A percentile compares a stretch with the other conserved stretches of the same genome.
Evolutionary conservation across 2,113 vertebrate genomes (phyloP).

Genomic region (Zosterops borbonicus): DNA sequence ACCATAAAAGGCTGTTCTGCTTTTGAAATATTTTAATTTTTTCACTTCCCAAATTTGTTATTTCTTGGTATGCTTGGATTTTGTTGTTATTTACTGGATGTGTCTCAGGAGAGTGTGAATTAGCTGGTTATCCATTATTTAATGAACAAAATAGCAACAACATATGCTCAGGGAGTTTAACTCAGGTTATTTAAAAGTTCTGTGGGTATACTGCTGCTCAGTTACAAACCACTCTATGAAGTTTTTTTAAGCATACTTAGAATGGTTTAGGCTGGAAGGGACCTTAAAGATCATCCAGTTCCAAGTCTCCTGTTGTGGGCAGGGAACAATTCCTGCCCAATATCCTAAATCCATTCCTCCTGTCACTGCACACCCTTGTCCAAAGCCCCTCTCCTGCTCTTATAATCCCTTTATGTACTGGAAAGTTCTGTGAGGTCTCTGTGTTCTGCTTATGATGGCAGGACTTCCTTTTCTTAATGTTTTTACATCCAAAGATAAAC

Average conservation of each 20-base stretch:
- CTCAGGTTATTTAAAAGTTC: slow-evolving; percentile 21
- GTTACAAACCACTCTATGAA: background rate
- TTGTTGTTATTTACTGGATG: background rate
- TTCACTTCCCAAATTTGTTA: slow-evolving; percentile 41
- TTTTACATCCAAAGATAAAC: background rate
- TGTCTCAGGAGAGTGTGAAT: slow-evolving; percentile 28
- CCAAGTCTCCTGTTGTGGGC: background rate
- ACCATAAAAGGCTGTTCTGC: slow-evolving; percentile 37
- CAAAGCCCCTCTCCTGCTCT: background rate
- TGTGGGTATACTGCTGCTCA: background rate
- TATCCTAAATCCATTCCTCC: background rate
- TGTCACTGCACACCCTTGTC: background rate
- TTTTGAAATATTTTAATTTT: slow-evolving; percentile 51
- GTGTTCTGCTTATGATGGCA: background rate
- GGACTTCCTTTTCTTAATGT: background rate
- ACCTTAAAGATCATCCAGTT: background rate
- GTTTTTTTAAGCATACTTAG: slow-evolving; percentile 1
- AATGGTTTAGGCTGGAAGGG: background rate
- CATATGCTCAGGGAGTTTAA: slow-evolving; percentile 10
- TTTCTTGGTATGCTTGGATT: background rate
- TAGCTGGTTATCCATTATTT: slow-evolving; percentile 50
- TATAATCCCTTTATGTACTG: background rate
- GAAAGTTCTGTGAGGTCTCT: background rate
- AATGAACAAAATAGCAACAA: slow-evolving; percentile 34
- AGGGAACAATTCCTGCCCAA: background rate